phyloP scores from a whole-genome alignment of 2,113 vertebrate genomes.

The Vireo altiloquus region DNA sequence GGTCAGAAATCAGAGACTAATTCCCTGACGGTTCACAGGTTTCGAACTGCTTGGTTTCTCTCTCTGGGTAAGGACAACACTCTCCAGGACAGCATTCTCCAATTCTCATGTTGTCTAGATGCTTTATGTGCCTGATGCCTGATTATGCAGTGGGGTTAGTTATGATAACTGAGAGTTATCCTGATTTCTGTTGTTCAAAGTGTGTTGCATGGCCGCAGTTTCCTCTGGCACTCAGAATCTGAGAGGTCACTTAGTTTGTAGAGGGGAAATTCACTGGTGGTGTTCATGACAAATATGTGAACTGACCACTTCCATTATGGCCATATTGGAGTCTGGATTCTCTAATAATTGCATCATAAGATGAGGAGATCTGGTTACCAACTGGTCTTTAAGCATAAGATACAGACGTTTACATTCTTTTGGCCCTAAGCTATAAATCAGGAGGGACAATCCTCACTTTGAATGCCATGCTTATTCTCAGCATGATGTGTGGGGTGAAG shows the following conservation, averaged over 20 bases:
- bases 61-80: not conserved
- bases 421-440: not conserved
- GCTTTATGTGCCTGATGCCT: not conserved
- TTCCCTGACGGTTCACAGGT: not conserved
- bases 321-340: not conserved
- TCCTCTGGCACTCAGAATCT: not conserved
- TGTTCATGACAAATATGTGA: not conserved
- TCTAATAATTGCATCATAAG: not conserved
- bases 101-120: not conserved
- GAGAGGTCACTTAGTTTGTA: not conserved
- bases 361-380: not conserved
- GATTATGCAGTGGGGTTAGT: not conserved
- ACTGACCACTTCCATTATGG: not conserved
- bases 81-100: not conserved
- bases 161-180: not conserved
- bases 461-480: constrained; percentile 26
- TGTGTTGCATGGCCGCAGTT: not conserved
- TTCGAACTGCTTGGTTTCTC: not conserved
- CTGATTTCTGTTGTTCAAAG: not conserved
- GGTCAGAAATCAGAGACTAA: not conserved
- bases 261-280: not conserved
- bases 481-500: not conserved
- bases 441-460: not conserved
- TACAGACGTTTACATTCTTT: not conserved
- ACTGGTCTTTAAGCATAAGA: not conserved